Base-by-base conservation (phyloP, 2,888 invertebrate genomes). In the Cheiracanthium punctorium region DNA sequence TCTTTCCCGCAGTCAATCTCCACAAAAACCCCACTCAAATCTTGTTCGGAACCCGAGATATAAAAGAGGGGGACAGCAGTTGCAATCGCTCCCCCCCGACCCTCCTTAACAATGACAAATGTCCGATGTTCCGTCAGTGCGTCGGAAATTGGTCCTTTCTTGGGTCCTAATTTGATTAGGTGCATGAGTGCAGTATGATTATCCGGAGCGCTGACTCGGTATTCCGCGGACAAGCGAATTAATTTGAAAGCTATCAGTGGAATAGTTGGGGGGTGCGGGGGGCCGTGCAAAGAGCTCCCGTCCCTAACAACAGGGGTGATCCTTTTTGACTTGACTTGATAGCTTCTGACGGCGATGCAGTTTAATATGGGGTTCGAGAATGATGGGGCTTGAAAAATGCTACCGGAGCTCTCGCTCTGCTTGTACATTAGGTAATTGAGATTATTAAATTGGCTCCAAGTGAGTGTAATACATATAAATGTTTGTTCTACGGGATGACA, bases 101-200 rank as follows among this genome's bases (percentile, higher is more conserved):
- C n/a, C 52, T 52, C 30, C 48, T 29, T 77, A 77, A 77, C 82
- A 43, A 76, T 84, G 82, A 84, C 82, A 77, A 84, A 84, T 84
- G 77, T 77, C 76, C 77, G 64, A 17, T 52, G 71, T 33, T 71
- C 64, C 71, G 58, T 58, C 29, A 74, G 72, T 81, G 32, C 73
- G 72, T 73, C 77, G 82, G 82, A 84, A 84, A 84, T 84, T 84
- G 82, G 82, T 84, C 77, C 73, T 67, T 84, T 77, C 82, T 84
- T 84, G 65, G 69, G 43, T 5, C 71, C 77, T 84, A 84, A 84
- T 84, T 84, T 77, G 82, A 84, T 84, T 84, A 84, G 82, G 82
- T 84, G 77, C 82, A 84, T 76, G 82, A 84, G 77, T 84, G 77
- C 82, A 77, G 77, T 84, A 84, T 77, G 82, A 84, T 84, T 84